phyloP scores from a whole-genome alignment of 1,140 invertebrate genomes.

The Trichoplusia ni region DNA sequence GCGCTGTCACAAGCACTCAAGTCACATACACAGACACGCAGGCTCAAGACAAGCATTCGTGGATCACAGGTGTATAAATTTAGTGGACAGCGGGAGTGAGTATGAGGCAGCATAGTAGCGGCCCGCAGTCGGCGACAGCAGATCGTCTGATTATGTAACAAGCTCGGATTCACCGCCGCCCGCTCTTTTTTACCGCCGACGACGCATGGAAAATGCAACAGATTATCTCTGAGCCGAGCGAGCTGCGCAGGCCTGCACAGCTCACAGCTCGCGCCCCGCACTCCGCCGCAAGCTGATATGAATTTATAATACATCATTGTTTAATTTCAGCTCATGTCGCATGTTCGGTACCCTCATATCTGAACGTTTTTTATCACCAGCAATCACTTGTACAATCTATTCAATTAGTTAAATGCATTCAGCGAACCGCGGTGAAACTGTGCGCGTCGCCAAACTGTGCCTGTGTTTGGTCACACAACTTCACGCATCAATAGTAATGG shows the following conservation, averaged over 20 bases:
- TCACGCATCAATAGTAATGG: too few relatives aligned
- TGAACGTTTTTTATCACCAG: constrained; percentile 1
- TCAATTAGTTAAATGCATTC: constrained; percentile 28
- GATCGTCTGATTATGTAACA: constrained; percentile 60
- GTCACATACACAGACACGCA: too few relatives aligned
- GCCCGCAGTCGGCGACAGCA: constrained; percentile 31
- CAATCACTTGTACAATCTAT: constrained; percentile 12
- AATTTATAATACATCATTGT: constrained; percentile 30
- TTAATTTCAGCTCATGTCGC: constrained; percentile 21
- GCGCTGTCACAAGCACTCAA: too few relatives aligned
- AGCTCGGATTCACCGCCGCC: constrained; percentile 51
- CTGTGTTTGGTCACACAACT: too few relatives aligned
- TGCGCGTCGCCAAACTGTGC: too few relatives aligned
- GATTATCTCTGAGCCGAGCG: too few relatives aligned
- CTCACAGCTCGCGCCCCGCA: background rate
- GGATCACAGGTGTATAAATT: background rate
- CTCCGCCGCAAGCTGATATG: constrained; percentile 15
- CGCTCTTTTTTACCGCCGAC: constrained; percentile 45
- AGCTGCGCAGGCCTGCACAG: too few relatives aligned
- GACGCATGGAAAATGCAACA: constrained; percentile 53
- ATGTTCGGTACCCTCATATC: background rate
- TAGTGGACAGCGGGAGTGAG: background rate
- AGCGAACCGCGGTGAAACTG: too few relatives aligned
- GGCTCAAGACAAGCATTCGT: too few relatives aligned
- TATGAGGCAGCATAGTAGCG: constrained; percentile 47